These are phyloP conservation scores for Limonius californicus DNA, from an alignment of 1,140 invertebrate genomes.

Conservation along the genomic window DNA sequence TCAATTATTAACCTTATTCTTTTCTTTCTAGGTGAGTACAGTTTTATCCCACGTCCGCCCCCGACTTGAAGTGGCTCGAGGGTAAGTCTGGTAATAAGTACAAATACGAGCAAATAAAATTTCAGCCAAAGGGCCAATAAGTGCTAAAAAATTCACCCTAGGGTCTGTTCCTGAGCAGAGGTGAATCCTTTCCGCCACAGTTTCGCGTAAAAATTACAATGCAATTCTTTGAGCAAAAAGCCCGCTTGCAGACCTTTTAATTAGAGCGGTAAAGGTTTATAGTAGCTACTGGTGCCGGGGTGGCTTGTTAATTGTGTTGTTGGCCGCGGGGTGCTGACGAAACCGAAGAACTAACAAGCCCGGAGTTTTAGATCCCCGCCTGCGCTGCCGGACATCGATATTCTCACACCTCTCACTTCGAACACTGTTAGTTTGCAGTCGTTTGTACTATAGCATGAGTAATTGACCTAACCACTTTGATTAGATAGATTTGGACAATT, in stretches of 20 bases:
- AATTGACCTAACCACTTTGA: too few species aligned
- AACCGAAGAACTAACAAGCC: neutral
- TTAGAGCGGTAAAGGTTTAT: constrained; percentile 15
- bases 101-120: too few species aligned
- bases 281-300: neutral
- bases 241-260: constrained; percentile 11
- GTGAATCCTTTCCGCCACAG: neutral
- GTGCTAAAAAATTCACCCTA: too few species aligned
- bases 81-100: too few species aligned
- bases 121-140: too few species aligned
- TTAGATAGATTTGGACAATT: too few species aligned
- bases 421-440: neutral
- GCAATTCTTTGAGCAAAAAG: neutral
- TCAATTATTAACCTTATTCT: too few species aligned
- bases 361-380: neutral
- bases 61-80: too few species aligned
- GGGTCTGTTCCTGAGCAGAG: too few species aligned
- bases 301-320: constrained; percentile 17
- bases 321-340: constrained; percentile 4
- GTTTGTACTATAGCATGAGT: too few species aligned
- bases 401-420: neutral
- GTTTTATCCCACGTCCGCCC: too few species aligned
- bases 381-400: constrained; percentile 17
- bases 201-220: neutral
- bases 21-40: too few species aligned